Evolutionary conservation across 2,888 invertebrate genomes (phyloP).

Genomic region (Andricus quercusramuli): DNA sequence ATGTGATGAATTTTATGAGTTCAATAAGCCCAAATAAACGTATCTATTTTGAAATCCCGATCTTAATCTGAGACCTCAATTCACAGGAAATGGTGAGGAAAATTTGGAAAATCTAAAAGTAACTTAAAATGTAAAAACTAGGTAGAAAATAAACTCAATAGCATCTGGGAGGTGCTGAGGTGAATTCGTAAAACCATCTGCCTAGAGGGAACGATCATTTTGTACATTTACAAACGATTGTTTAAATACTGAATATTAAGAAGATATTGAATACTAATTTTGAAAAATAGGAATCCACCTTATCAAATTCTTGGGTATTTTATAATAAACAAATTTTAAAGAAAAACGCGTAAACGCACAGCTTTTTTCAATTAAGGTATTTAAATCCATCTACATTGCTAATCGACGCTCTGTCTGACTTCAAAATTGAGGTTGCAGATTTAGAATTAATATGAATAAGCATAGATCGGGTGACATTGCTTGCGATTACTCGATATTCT

Average conservation of each 20-base stretch:
- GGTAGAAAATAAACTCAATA: background rate
- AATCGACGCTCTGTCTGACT: constrained; percentile 52
- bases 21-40: background rate
- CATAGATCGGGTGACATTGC: constrained; percentile 42
- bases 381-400: constrained; percentile 45
- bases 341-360: too few species aligned
- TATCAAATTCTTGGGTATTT: too few species aligned
- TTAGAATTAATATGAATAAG: constrained; percentile 47
- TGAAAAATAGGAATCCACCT: too few species aligned
- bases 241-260: too few species aligned
- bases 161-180: constrained; percentile 63
- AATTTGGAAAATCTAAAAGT: background rate
- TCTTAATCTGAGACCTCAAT: constrained; percentile 41
- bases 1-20: constrained; percentile 4
- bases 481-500: background rate
- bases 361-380: too few species aligned
- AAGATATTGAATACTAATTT: too few species aligned
- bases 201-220: constrained; percentile 39
- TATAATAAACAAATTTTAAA: too few species aligned
- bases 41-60: background rate
- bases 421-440: constrained; percentile 58
- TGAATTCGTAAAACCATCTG: constrained; percentile 45
- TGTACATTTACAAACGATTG: background rate
- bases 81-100: background rate
- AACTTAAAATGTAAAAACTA: background rate